Percentiles rank a stretch among this genome's conserved stretches.
Conservation (phyloP, 2,113 vertebrate genomes). For the Seriola quinqueradiata region DNA sequence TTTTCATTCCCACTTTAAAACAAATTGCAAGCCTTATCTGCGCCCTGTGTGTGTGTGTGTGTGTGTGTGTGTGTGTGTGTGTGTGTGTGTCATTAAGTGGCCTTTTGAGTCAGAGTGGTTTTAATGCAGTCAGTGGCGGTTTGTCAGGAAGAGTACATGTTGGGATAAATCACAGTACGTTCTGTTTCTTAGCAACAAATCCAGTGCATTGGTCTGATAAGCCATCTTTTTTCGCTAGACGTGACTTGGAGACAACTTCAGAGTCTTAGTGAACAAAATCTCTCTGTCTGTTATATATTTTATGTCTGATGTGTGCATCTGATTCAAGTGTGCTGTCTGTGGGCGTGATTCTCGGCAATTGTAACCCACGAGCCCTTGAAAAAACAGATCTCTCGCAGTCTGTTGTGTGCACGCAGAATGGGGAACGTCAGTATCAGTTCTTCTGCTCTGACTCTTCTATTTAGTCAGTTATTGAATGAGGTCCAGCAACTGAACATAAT, state of each 20-base stretch:
- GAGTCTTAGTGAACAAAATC: constrained; percentile 35
- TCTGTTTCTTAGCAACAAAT: constrained; percentile 77
- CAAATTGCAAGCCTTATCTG: constrained; percentile 14
- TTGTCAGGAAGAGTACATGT: constrained; percentile 41
- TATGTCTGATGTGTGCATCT: not conserved
- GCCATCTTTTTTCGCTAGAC: constrained; percentile 40
- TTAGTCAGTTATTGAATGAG: not conserved
- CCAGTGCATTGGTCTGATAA: constrained; percentile 42
- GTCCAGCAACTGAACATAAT: not conserved
- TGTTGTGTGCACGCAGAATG: not conserved
- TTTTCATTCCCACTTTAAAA: constrained; percentile 20
- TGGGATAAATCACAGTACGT: constrained; percentile 51
- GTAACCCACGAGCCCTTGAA: not conserved
- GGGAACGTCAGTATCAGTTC: not conserved
- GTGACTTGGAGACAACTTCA: constrained; percentile 58
- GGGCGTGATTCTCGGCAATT: not conserved
- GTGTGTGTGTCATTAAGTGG: constrained; percentile 16
- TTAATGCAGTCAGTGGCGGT: constrained; percentile 38
- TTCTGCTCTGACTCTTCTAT: not conserved
- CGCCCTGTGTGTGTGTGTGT: not conserved
- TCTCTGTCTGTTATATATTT: constrained; percentile 6
- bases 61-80: constrained; percentile 12
- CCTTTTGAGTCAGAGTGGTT: constrained; percentile 22
- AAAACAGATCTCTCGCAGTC: not conserved
- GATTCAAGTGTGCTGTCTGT: not conserved